phyloP scores from a whole-genome alignment of 2,888 invertebrate genomes.

The Muscina levida region DNA sequence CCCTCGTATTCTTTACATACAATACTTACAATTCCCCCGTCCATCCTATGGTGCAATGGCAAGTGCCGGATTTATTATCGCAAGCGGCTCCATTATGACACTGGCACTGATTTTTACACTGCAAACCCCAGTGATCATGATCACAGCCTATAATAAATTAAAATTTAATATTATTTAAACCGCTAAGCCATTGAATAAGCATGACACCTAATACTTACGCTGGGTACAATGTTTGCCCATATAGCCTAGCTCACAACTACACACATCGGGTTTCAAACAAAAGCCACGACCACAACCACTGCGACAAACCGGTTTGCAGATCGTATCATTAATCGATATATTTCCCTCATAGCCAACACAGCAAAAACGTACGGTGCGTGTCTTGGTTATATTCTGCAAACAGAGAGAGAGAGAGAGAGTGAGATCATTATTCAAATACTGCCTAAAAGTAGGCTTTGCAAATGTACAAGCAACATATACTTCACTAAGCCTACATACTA shows the following conservation, averaged over 20 bases:
- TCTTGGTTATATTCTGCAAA: conserved; percentile 85
- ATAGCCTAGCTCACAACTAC: conserved; percentile 82
- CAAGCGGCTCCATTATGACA: conserved; percentile 85
- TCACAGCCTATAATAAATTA: conserved; percentile 83
- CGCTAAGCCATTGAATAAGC: no score
- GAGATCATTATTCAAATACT: not conserved
- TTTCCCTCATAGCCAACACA: conserved; percentile 87
- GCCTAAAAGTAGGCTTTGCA: conserved; percentile 60
- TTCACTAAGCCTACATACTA: not conserved
- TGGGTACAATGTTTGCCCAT: conserved; percentile 78
- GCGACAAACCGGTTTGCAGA: conserved; percentile 79
- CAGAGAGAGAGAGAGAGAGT: not conserved
- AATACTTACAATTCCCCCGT: conserved; percentile 85
- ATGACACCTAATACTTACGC: conserved; percentile 71
- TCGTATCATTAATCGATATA: conserved; percentile 76
- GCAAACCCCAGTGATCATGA: conserved; percentile 86
- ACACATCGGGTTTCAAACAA: conserved; percentile 83
- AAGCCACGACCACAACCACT: conserved; percentile 79
- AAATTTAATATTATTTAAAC: conserved; percentile 1
- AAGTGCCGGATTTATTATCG: conserved; percentile 84
- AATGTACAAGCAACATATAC: no score
- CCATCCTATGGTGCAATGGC: conserved; percentile 86
- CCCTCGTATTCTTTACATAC: no score
- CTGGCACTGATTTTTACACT: conserved; percentile 85
- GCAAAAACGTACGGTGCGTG: conserved; percentile 85